Conservation (phyloP, 2,797 vertebrate genomes). For the Eupleurogrammus muticus region DNA sequence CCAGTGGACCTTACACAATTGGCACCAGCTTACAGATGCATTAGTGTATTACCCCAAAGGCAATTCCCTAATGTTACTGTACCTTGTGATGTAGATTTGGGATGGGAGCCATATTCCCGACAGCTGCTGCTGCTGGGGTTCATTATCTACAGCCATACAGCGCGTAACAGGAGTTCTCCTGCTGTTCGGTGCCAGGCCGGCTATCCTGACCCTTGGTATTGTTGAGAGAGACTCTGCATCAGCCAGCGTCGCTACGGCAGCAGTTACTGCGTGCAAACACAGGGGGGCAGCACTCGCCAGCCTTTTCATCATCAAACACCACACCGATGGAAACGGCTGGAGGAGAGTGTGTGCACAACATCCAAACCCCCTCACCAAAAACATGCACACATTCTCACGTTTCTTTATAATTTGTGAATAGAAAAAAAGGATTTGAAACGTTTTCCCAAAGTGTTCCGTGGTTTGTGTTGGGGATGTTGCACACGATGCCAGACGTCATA, state of each 20-base stretch:
- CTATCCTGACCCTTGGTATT: slow-evolving; percentile 15
- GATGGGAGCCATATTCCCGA: slow-evolving; percentile 39
- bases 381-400: not conserved
- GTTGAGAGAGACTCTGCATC: slow-evolving; percentile 26
- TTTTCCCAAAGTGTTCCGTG: not conserved
- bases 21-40: slow-evolving; percentile 73
- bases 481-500: slow-evolving; percentile 7
- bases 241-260: slow-evolving; percentile 3
- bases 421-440: slow-evolving; percentile 24
- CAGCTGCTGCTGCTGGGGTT: slow-evolving; percentile 30
- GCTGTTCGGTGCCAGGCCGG: not conserved
- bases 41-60: slow-evolving; percentile 73
- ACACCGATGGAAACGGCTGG: slow-evolving; percentile 67
- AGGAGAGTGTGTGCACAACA: slow-evolving; percentile 57
- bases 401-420: slow-evolving; percentile 19
- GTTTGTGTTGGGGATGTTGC: not conserved
- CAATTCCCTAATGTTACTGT: slow-evolving; percentile 66
- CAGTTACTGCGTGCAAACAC: slow-evolving; percentile 67
- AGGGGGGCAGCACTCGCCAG: slow-evolving; percentile 75
- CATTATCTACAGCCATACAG: slow-evolving; percentile 24
- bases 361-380: slow-evolving; percentile 36
- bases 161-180: slow-evolving; percentile 20
- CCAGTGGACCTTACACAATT: slow-evolving; percentile 61
- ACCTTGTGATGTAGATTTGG: slow-evolving; percentile 13
- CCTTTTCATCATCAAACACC: slow-evolving; percentile 43